A percentile compares a stretch with the other conserved stretches of the same genome.
These are phyloP conservation scores for Ariopsis seemanni DNA, from an alignment of 2,113 vertebrate species.

Conservation along the genomic window DNA sequence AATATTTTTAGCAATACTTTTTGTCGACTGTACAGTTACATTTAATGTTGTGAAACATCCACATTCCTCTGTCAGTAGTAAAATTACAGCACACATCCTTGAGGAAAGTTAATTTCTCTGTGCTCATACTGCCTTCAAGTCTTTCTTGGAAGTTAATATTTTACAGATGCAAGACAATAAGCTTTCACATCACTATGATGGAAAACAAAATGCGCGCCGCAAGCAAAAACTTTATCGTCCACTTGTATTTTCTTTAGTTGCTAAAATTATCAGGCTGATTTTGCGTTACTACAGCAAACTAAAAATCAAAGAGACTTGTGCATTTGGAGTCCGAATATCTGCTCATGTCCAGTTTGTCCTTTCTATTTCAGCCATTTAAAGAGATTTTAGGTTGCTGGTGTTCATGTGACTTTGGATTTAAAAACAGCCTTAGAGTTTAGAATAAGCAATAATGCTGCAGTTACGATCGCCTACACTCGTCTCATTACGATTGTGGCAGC, in stretches of 20 bases:
- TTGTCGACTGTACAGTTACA: background rate
- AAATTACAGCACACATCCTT: background rate
- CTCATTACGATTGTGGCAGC: background rate
- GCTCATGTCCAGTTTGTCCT: background rate
- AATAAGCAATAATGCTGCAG: background rate
- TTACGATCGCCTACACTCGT: background rate
- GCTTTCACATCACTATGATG: background rate
- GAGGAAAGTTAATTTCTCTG: too few relatives aligned
- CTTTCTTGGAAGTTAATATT: background rate
- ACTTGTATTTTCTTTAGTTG: background rate
- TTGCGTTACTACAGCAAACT: background rate
- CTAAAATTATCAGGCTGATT: background rate
- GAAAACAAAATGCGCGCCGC: background rate
- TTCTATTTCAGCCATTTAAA: background rate
- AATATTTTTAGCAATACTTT: too few relatives aligned
- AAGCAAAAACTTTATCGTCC: background rate
- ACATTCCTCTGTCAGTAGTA: background rate
- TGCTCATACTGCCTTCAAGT: background rate
- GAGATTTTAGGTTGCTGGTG: background rate
- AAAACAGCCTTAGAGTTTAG: too few relatives aligned
- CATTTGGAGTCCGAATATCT: background rate
- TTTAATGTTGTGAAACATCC: background rate
- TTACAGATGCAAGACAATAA: background rate
- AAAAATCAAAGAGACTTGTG: background rate
- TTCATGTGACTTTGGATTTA: background rate